Conservation (phyloP, 2,888 invertebrate species). For the Epistrophella euchroma region DNA sequence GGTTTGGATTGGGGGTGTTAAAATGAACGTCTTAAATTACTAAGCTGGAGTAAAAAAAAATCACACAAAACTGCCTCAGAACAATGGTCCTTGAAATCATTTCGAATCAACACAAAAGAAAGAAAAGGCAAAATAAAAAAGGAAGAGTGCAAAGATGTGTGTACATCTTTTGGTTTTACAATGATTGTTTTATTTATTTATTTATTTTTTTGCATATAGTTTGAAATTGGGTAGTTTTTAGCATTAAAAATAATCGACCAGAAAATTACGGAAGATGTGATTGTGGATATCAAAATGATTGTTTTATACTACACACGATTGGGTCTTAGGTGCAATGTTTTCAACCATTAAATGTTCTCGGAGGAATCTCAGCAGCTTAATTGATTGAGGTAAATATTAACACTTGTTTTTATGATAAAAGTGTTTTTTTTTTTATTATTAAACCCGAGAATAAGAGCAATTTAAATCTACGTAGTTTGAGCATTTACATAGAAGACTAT, state of each 20-base stretch:
- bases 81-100: constrained; percentile 44
- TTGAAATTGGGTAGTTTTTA: constrained; percentile 4
- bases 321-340: not conserved
- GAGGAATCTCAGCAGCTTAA: no score
- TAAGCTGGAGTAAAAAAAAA: constrained; percentile 1
- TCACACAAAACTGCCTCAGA: constrained; percentile 15
- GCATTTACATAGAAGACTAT: no score
- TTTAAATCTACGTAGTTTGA: no score
- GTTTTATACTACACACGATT: constrained; percentile 1
- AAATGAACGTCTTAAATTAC: constrained; percentile 53
- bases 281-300: constrained; percentile 37
- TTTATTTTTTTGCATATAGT: not conserved
- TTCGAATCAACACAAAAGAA: constrained; percentile 19
- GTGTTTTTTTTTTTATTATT: no score
- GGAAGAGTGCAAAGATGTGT: constrained; percentile 19
- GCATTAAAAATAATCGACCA: constrained; percentile 58
- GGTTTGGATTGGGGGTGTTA: constrained; percentile 25
- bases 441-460: no score
- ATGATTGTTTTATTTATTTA: constrained; percentile 6
- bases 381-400: no score
- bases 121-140: constrained; percentile 10
- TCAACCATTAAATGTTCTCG: constrained; percentile 15
- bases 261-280: constrained; percentile 67
- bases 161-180: constrained; percentile 19
- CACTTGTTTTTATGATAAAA: no score